Evolutionary conservation across 1,140 invertebrate species (phyloP), one percentile per base, ranked within the genome.

Genomic region (Paraescarpia echinospica): DNA sequence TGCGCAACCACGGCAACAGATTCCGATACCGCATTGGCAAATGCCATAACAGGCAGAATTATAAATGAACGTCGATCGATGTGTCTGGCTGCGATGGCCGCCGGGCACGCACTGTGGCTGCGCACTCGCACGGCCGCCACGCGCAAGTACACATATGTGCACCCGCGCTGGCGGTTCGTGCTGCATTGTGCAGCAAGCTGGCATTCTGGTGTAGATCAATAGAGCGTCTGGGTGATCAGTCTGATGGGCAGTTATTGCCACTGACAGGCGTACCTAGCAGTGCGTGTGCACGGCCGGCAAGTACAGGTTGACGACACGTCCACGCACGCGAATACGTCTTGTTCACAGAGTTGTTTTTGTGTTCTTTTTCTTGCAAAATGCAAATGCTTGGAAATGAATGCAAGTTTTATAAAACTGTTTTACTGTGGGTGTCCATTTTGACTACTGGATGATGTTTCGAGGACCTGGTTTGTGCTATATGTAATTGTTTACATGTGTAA

Each of bases 51-150:
- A 77, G 59, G 59, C 59, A 77, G 59, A 77, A 77, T 77, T 77
- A 77, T 77, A 77, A 77, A 77, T 77, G 59, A 77, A 77, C 59
- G 59, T 77, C 59, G 59, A 77, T 77, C 59, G 59, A 77, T 77
- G 59, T 27, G 59, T 77, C 59, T 77, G 59, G 59, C 59, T 77
- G 59, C 8, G 59, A 77, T 27, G 59, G 22, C 59, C 18, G 18
- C 48, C 9, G 59, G 59, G 12, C 59, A 77, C 2, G 59, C 59
- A 77, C 59, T 4, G 12, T 6, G 4, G 12, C 41, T 12, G 41
- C 12, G 41, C 12, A 12, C 41, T 41, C 41, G 41, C 41, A 41
- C 12, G 41, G 59, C 59, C 27, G 22, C 59, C 14, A 18, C 2
- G 27, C 18, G 27, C 59, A 22, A 77, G 59, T 77, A 27, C 59